Evolutionary conservation across 2,888 invertebrate genomes (phyloP).

Genomic region (Eupithecia tripunctaria): DNA sequence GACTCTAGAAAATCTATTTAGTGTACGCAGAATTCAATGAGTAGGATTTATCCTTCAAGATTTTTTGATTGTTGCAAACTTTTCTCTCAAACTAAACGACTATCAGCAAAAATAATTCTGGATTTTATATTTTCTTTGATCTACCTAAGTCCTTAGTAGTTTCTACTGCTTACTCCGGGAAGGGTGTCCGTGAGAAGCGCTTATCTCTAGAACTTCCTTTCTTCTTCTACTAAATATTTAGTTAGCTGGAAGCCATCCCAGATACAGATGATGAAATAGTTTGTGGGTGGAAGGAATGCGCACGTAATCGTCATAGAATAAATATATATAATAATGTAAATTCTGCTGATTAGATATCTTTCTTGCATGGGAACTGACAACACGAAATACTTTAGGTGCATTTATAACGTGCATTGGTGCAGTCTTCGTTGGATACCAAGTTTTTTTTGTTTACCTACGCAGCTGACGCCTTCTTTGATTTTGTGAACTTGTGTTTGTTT

Average conservation of each 20-base stretch:
- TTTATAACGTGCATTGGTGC: conserved; percentile 19
- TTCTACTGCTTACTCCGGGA: neutral
- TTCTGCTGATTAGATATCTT: conserved; percentile 79
- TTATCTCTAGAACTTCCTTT: conserved; percentile 74
- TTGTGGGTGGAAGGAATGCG: conserved; percentile 52
- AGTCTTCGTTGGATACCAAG: neutral
- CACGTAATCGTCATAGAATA: conserved; percentile 67
- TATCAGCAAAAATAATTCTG: neutral
- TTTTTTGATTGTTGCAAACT: neutral
- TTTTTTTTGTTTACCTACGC: neutral
- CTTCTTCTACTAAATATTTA: conserved; percentile 79
- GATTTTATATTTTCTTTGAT: neutral
- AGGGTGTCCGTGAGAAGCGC: conserved; percentile 61
- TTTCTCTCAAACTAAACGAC: neutral
- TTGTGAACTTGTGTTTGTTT: neutral
- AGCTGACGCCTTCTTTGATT: neutral
- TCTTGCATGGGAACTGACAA: conserved; percentile 74
- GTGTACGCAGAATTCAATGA: neutral
- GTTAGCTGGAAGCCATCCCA: conserved; percentile 62
- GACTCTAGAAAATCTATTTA: no score
- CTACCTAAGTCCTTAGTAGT: neutral
- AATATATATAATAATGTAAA: conserved; percentile 57
- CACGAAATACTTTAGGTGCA: conserved; percentile 61
- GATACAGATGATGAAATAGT: conserved; percentile 26
- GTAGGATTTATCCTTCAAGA: neutral